Evolutionary conservation across 1,140 invertebrate species (phyloP), one percentile per base, ranked within the genome.

Genomic region (Andricus grossulariae): DNA sequence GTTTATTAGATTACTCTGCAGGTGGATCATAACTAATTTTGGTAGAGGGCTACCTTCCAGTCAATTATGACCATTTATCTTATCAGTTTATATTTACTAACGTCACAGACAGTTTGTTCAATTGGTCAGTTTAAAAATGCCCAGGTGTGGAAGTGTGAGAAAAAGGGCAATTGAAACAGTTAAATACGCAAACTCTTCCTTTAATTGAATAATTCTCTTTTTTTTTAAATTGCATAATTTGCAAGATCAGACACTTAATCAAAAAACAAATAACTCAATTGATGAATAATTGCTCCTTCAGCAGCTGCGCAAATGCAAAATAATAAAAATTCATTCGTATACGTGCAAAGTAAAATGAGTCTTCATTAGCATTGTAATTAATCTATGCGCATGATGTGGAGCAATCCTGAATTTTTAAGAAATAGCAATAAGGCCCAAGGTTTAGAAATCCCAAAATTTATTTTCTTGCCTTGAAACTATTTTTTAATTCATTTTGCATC

Each of bases 21-120:
- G 21, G n/a, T 60, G 21, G 54, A 57, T 57, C 21, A 25, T 16
- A 0, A 21, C 5, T 21, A 25, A 32, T 60, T 60, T 60, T 60
- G 19, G 2, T 6, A 60, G 21, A 32, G 15, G 57, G 19, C 57
- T 60, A 60, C 25, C 57, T 60, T 39, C 57, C 21, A 60, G 25
- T 25, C 57, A 60, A 60, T 60, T 25, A 60, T 21, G 13, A 11
- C 15, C 25, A 21, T 25, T 60, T 60, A 60, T 60, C 57, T 60
- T 60, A 60, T 60, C 57, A 60, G 57, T 60, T 60, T 13, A 21
- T 39, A 60, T 60, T 60, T 60, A 60, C 25, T 7, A 60, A 39
- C 21, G 21, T 60, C 57, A 60, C 15, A 39, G 57, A 15, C 21
- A 60, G 25, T 60, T 60, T 60, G 57, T 60, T 60, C 57, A 60